phyloP scores from a whole-genome alignment of 2,113 vertebrate species.

The Oreotragus oreotragus region DNA sequence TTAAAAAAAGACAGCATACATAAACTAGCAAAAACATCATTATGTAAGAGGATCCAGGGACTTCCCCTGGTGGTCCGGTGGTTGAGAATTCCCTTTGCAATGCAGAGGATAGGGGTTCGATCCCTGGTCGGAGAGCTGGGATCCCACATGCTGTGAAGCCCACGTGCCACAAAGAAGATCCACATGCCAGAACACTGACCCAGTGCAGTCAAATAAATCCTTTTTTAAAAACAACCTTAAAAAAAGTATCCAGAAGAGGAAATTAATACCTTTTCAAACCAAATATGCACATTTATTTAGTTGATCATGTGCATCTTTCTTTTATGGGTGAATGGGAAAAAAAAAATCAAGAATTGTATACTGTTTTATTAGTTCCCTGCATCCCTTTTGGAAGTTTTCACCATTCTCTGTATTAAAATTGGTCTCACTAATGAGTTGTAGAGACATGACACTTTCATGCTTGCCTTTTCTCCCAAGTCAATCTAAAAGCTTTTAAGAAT shows the following conservation, averaged over 20 bases:
- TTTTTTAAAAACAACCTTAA: not conserved
- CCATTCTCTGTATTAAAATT: not conserved
- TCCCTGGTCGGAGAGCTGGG: not conserved
- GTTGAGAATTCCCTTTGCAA: not conserved
- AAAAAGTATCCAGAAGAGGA: not conserved
- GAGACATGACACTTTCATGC: not conserved
- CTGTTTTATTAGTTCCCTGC: not conserved
- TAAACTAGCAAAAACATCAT: not conserved
- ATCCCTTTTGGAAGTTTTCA: not conserved
- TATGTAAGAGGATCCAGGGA: not conserved
- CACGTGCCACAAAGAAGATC: not conserved
- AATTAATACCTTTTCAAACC: not conserved
- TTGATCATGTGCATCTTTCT: not conserved
- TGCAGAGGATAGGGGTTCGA: not conserved
- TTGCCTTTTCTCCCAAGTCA: constrained; percentile 15
- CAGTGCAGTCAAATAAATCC: not conserved
- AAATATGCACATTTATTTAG: not conserved
- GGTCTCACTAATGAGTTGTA: not conserved
- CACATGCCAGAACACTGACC: not conserved
- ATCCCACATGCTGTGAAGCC: not conserved
- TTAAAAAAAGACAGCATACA: not conserved
- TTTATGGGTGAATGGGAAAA: not conserved
- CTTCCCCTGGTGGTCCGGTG: not conserved
- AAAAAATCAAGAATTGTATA: not conserved
- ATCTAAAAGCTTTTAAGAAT: not conserved